Evolutionary conservation across 2,888 invertebrate species (phyloP), one percentile per base, ranked within the genome.

Genomic region (Artemia sp.): DNA sequence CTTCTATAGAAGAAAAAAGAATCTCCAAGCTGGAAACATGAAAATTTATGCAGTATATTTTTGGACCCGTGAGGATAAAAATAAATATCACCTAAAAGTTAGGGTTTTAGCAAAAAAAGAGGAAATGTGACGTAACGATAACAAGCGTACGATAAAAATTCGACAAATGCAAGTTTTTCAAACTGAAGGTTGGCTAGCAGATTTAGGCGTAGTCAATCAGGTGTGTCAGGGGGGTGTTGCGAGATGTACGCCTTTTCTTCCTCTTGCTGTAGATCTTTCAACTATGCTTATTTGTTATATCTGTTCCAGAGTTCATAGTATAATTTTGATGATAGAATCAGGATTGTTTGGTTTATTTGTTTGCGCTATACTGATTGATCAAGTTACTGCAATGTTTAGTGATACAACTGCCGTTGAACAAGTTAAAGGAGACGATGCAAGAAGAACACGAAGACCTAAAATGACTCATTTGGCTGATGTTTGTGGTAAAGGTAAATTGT

Each of bases 281-380:
- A 51, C 68, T 64, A 68, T 52, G 68, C 38, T 67, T 72, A 70
- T 51, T 70, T 72, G 68, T 67, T 51, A 68, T 72, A 71, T 72
- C 71, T 69, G 73, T 81, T 82, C 69, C 80, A 90, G 90, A 78
- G 83, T 92, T 75, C 92, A 92, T 78, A 87, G 88, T 74, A 86
- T 92, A 68, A 85, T 90, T 74, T 80, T 92, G 73, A 82, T 89
- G 71, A 79, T 92, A 78, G 91, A 91, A 78, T 86, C 88, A 71
- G 83, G 87, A 9, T 80, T 93, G 51, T 93, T 92, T 79, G 92
- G 92, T 10, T 83, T 93, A 77, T 92, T 92, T 78, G 91, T 91
- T 14, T 82, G 88, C 71, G 90, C 89, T 66, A 90, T 93, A 73
- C 84, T 92, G 79, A 85, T 88, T 74, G 91, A 91, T 81, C 89